Conservation (phyloP, 2,113 vertebrate genomes). For the Rhipidura dahli region DNA sequence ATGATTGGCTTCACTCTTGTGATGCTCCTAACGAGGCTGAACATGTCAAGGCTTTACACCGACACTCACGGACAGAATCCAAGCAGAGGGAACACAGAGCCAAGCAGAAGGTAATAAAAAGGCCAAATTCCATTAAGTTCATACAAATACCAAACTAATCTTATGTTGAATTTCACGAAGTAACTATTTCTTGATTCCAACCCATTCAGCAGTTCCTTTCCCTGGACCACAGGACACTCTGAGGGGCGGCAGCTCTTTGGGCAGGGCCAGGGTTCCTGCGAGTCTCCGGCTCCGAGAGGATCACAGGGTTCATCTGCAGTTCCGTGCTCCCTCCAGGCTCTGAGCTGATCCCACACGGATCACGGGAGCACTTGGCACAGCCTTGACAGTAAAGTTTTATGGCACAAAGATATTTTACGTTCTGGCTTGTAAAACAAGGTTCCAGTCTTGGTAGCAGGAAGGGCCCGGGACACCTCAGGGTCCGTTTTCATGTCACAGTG, state of each 20-base stretch:
- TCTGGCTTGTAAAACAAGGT: not conserved
- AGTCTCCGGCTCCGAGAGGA: not conserved
- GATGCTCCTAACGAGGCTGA: not conserved
- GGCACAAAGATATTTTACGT: conserved; percentile 11
- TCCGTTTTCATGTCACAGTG: accelerated
- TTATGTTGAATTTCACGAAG: not conserved
- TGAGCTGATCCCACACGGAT: not conserved
- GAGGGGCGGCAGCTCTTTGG: not conserved
- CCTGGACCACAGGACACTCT: not conserved
- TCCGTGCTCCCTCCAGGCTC: not conserved
- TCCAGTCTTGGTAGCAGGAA: not conserved
- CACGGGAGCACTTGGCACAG: not conserved
- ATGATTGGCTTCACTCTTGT: not conserved
- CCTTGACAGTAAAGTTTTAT: not conserved
- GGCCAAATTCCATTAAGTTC: conserved; percentile 3
- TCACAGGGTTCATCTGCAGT: not conserved
- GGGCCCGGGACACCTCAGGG: not conserved
- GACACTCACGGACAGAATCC: not conserved
- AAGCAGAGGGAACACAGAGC: conserved; percentile 23
- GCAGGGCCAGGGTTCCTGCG: not conserved
- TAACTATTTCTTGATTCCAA: not conserved
- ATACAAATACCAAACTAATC: conserved; percentile 3
- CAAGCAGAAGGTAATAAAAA: conserved; percentile 41
- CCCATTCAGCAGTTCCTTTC: not conserved
- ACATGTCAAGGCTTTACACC: not conserved